Conservation (phyloP, 2,888 invertebrate species). For the Hirudinaria manillensis region DNA sequence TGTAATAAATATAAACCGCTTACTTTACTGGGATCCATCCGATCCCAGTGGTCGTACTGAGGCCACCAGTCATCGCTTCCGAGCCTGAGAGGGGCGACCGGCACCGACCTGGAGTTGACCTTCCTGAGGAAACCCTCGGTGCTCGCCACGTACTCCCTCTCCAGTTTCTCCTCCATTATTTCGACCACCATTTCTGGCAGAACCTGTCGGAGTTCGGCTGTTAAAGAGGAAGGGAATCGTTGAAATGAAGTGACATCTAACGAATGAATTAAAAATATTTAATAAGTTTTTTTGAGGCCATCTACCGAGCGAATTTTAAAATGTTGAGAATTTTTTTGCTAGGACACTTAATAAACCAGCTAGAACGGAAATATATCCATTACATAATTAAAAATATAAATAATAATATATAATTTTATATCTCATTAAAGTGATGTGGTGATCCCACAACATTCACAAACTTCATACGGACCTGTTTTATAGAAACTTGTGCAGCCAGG, state of each 20-base stretch:
- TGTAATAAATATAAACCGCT: neutral
- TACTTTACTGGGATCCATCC: neutral
- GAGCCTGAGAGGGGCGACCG: conserved; percentile 23
- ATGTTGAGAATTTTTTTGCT: too few species aligned
- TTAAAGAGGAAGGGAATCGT: neutral
- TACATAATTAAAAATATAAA: too few species aligned
- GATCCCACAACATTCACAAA: too few species aligned
- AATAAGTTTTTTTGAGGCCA: neutral
- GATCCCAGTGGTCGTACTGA: conserved; percentile 16
- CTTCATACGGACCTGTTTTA: neutral
- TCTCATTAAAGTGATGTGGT: too few species aligned
- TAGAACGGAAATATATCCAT: too few species aligned
- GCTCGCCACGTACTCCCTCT: conserved; percentile 29
- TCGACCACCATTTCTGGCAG: conserved; percentile 31
- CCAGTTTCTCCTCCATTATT: conserved; percentile 32
- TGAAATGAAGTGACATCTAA: neutral
- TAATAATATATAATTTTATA: too few species aligned
- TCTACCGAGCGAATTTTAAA: too few species aligned
- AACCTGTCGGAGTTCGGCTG: conserved; percentile 20
- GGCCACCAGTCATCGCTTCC: conserved; percentile 28
- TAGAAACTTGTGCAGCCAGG: conserved; percentile 11
- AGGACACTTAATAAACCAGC: too few species aligned
- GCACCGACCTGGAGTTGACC: conserved; percentile 14
- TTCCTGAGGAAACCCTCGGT: conserved; percentile 20
- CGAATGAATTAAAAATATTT: neutral